Evolutionary conservation across 1,140 invertebrate genomes (phyloP).

Genomic region (Coenobita brevimanus): DNA sequence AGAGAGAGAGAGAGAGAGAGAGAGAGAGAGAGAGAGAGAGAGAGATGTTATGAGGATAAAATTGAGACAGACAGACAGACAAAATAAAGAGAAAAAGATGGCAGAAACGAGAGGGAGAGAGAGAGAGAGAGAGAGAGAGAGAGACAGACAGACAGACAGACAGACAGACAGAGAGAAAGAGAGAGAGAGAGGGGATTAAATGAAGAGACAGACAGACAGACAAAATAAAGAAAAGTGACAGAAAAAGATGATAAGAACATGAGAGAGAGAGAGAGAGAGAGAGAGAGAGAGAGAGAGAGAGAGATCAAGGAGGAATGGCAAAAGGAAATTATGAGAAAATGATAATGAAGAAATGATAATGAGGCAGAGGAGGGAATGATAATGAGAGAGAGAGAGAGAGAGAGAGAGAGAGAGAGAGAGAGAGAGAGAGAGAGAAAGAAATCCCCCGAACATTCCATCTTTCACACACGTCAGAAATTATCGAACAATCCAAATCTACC

Average conservation of each 20-base stretch:
- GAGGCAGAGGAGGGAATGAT: neutral
- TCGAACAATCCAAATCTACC: too few relatives aligned
- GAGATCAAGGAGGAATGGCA: neutral
- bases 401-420: neutral
- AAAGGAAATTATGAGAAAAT: neutral
- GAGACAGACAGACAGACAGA: neutral
- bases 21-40: too few relatives aligned
- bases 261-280: neutral
- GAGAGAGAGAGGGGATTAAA: neutral
- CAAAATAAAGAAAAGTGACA: neutral
- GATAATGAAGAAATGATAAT: too few relatives aligned
- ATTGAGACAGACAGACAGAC: neutral
- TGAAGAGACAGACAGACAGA: neutral
- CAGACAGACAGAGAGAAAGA: neutral
- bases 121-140: neutral
- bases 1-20: too few relatives aligned
- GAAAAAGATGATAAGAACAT: neutral
- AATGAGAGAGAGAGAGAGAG: neutral
- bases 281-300: neutral
- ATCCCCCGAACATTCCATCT: too few relatives aligned
- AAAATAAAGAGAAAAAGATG: neutral
- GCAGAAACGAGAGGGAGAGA: neutral
- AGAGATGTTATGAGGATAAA: too few relatives aligned
- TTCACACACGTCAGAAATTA: too few relatives aligned
- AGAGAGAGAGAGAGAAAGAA: neutral